Base-by-base conservation (phyloP, 2,797 vertebrate species). In the Nyctalus aviator region DNA sequence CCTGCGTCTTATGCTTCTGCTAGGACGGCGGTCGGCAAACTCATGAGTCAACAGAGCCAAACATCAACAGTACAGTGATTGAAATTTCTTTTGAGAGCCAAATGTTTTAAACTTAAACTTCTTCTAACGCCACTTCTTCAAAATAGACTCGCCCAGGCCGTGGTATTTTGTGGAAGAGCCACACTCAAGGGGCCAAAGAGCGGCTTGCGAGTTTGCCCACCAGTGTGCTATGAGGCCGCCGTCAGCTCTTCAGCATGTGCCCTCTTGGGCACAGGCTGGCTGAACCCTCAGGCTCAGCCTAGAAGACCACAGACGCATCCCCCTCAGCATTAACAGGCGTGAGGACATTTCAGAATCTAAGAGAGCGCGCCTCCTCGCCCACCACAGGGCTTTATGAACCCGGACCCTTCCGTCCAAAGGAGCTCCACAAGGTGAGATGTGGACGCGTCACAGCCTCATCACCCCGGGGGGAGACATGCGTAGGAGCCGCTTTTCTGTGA, bases 401-500 rank as follows among this genome's bases (percentile, higher is more conserved):
- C 44, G 2, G 9, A 71, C 27, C 32, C 32, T 69, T 68, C 66
- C 17, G 4, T 93, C 92, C 90, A 86, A 88, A 95, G 92, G 59
- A 86, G 41, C 77, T 94, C 91, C 91, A 79, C 72, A 71, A 71
- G 9, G 3, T 8, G 4, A 76, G 87, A 96, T 41, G 55, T 37
- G 76, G 50, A 84, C 57, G 55, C 32, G 93, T 94, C 76, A 59
- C 44, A 23, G 77, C 81, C 93, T 96, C 91, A 88, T 96, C 75
- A 41, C 44, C 90, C 41, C 91, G 86, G 53, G 75, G 72, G 1
- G 15, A 90, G 90, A 84, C 44, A 86, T 57, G 88, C 92, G 94
- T 85, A 94, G 96, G 94, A 96, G 91, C 57, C 48, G 15, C 89
- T 72, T 76, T n/a, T 92, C 91, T 93, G 90, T 57, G 92, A 94